phyloP scores from a whole-genome alignment of 2,113 vertebrate species.

The Onychostoma macrolepis region DNA sequence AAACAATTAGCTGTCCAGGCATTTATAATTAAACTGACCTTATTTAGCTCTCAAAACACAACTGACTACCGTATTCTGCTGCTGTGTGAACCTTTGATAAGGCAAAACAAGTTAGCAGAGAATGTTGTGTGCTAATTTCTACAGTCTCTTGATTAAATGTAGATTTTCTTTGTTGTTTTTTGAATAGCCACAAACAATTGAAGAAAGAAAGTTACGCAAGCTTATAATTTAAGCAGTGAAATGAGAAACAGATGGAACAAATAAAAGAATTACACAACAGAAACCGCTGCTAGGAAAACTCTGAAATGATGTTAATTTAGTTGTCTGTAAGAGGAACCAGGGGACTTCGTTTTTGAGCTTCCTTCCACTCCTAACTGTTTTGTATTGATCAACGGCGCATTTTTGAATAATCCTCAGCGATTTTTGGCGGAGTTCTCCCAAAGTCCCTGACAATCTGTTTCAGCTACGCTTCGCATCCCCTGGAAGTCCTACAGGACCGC shows the following conservation, averaged over 20 bases:
- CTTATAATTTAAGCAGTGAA: not conserved
- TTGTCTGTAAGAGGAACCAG: conserved; percentile 32
- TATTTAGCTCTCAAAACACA: not conserved
- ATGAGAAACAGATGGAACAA: conserved; percentile 17
- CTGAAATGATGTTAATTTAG: conserved; percentile 49
- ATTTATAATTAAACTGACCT: not conserved
- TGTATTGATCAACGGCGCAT: conserved; percentile 46
- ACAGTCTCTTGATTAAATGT: not conserved
- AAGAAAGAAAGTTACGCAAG: not conserved
- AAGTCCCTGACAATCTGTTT: conserved; percentile 59
- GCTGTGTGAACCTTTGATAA: not conserved
- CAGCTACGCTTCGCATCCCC: conserved; percentile 41
- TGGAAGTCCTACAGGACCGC: conserved; percentile 40
- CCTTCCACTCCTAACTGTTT: conserved; percentile 26
- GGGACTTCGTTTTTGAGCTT: conserved; percentile 28
- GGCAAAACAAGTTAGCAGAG: not conserved
- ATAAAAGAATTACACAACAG: conserved; percentile 34
- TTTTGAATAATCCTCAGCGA: conserved; percentile 56
- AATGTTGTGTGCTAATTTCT: not conserved
- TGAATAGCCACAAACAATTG: conserved; percentile 8
- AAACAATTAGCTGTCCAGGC: not conserved
- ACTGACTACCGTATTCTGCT: not conserved
- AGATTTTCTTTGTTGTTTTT: not conserved
- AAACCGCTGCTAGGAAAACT: not conserved
- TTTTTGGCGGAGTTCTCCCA: conserved; percentile 36